A percentile compares a stretch with the other conserved stretches of the same genome.
These are phyloP conservation scores for Salvelinus fontinalis DNA, from an alignment of 2,113 vertebrate species.

Conservation along the genomic window DNA sequence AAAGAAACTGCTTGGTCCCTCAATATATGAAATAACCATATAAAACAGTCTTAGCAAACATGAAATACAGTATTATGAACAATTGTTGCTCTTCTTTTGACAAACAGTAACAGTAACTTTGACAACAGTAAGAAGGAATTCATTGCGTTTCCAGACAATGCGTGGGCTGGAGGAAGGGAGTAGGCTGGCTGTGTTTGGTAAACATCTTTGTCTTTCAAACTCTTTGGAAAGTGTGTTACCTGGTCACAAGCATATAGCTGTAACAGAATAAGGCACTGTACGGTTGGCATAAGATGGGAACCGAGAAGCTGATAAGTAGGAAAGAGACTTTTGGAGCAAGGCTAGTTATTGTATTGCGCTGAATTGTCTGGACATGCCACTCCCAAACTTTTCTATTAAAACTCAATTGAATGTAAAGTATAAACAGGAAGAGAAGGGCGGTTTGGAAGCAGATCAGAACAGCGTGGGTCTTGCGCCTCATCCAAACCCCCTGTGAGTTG, in stretches of 20 bases:
- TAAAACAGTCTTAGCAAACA: conserved; percentile 20
- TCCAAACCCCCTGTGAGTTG: conserved; percentile 10
- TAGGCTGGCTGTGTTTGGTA: neutral
- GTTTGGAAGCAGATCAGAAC: conserved; percentile 35
- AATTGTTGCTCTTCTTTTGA: conserved; percentile 23
- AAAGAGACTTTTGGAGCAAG: neutral
- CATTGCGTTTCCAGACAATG: conserved; percentile 8
- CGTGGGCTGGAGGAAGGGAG: neutral
- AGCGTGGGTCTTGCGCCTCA: conserved; percentile 28
- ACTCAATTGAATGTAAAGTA: neutral
- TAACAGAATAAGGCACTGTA: neutral
- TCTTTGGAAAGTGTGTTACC: neutral
- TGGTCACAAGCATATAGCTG: neutral
- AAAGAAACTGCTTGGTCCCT: neutral
- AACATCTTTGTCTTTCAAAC: neutral
- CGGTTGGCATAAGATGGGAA: neutral
- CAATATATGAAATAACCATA: conserved; percentile 6
- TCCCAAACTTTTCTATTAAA: neutral
- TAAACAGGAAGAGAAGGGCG: conserved; percentile 26
- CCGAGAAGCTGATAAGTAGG: conserved; percentile 14
- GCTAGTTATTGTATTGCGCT: neutral
- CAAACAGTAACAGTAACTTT: conserved; percentile 10
- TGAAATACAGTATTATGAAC: conserved; percentile 36
- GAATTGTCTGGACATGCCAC: neutral
- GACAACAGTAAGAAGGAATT: neutral